phyloP scores from a whole-genome alignment of 2,888 invertebrate species.

The Acanthoscelides obtectus region DNA sequence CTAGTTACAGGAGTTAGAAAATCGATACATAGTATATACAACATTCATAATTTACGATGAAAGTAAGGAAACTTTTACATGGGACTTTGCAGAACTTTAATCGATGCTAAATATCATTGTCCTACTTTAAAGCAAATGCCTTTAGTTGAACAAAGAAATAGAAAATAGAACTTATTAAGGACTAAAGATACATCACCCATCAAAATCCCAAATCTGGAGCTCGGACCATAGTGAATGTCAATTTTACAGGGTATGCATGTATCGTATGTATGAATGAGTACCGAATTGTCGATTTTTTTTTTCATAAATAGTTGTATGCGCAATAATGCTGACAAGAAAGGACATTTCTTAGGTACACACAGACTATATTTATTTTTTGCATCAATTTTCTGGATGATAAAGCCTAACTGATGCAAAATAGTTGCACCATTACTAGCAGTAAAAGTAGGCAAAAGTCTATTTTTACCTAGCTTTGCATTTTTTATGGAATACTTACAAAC shows the following conservation, averaged over 20 bases:
- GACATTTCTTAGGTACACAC: too few species aligned
- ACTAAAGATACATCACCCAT: too few species aligned
- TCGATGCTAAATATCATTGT: background rate
- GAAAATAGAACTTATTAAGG: too few species aligned
- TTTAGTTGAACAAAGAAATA: too few species aligned
- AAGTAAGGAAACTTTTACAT: background rate
- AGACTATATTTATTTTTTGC: background rate
- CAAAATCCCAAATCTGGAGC: too few species aligned
- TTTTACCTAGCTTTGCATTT: background rate
- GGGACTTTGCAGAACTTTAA: background rate
- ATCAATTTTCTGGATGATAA: background rate
- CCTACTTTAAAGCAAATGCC: too few species aligned
- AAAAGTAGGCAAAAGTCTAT: background rate
- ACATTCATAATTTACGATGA: background rate
- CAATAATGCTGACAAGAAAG: too few species aligned
- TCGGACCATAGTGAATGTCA: too few species aligned
- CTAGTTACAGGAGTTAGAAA: background rate
- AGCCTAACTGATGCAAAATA: background rate
- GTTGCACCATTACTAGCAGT: background rate
- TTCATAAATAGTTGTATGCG: too few species aligned
- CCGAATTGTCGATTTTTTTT: too few species aligned
- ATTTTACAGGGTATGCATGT: too few species aligned
- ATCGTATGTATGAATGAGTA: too few species aligned
- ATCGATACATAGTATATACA: background rate
- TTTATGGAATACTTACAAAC: background rate